Evolutionary conservation across 2,113 vertebrate species (phyloP), one percentile per base, ranked within the genome.

Genomic region (Periophthalmodon schlosseri): DNA sequence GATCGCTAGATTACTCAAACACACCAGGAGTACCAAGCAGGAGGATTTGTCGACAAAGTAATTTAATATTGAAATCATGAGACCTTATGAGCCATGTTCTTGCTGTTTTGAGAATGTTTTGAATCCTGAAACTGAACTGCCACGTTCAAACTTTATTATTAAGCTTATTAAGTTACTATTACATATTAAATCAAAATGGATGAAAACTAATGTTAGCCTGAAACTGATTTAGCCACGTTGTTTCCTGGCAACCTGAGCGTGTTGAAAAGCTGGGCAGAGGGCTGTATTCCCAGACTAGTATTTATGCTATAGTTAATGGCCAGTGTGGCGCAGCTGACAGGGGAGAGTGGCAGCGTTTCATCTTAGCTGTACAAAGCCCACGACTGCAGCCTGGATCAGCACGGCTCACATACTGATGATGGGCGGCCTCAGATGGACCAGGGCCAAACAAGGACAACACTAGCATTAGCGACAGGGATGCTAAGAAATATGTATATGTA

Each of bases 321-420:
- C 66, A 46, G 18, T 39, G n/a, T 13, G 20, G 11, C 23, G 20
- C 16, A 44, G 63, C 63, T 65, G 63, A 65, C 66, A 24, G 44
- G 49, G 63, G 63, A 65, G 63, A 65, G 63, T 65, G 63, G 34
- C 63, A 65, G 63, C 18, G 18, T 39, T 65, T 65, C 63, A 65
- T 65, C 63, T 65, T 65, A 14, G 34, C 7, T 3, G 34, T 20
- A 65, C 33, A 65, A 65, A 65, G 63, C 63, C 20, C 34, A 21
- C 21, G 34, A 39, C 34, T 65, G 16, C 36, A 13, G 63, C 18
- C 61, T 21, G 63, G 20, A 44, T 44, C 63, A 65, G 34, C 63
- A 44, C 20, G 10, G 11, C 63, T 39, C 33, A 65, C 63, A 65
- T 65, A 21, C 63, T 65, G 63, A 44, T 21, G 63, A 65, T 44